phyloP scores from a whole-genome alignment of 2,888 invertebrate species.

The Kryphioiulus occultus region DNA sequence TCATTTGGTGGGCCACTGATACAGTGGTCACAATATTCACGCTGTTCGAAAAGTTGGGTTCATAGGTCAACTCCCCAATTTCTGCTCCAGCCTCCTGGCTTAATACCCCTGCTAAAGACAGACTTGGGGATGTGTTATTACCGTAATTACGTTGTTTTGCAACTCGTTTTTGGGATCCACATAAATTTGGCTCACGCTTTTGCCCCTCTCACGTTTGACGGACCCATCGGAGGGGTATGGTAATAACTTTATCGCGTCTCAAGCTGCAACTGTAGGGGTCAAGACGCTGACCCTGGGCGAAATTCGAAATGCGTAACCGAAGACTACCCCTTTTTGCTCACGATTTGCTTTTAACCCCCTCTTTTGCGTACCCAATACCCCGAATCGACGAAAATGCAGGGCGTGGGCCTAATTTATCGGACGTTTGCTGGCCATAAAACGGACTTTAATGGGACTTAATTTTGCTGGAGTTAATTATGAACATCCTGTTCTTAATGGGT shows the following conservation, averaged over 20 bases:
- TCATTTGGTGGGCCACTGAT: too few species aligned
- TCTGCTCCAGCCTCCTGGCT: neutral
- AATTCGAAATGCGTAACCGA: neutral
- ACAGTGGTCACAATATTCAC: too few species aligned
- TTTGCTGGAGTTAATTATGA: too few species aligned
- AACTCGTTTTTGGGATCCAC: neutral
- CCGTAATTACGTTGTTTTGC: neutral
- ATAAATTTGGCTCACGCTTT: neutral
- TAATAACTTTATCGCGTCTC: neutral
- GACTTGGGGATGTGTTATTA: neutral
- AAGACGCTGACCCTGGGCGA: neutral
- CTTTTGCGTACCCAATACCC: too few species aligned
- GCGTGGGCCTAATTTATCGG: neutral
- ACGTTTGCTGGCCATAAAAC: neutral
- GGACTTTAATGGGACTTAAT: too few species aligned
- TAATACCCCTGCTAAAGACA: neutral
- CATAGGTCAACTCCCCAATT: neutral
- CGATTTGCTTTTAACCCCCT: too few species aligned
- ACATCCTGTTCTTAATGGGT: too few species aligned
- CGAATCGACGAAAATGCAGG: too few species aligned
- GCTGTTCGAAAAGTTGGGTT: neutral
- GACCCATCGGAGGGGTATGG: neutral
- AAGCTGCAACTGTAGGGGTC: neutral
- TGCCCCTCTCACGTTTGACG: neutral
- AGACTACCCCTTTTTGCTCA: neutral